Conservation (phyloP, 2,888 invertebrate species). For the Tolmerus cingulatus region DNA sequence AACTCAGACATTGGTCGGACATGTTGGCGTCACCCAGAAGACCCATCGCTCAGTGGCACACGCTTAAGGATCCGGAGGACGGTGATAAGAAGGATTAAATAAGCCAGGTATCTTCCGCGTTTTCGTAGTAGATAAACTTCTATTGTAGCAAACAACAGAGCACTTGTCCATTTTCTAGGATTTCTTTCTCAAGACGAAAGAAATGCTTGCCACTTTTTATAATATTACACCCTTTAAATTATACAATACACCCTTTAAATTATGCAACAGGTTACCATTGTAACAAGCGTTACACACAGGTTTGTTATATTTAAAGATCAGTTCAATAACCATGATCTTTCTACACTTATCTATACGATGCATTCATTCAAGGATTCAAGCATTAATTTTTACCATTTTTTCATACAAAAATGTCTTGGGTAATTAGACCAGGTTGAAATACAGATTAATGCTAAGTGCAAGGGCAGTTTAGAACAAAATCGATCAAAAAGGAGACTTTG, state of each 20-base stretch:
- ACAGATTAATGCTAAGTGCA: background rate
- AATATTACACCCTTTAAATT: background rate
- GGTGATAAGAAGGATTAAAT: slow-evolving; percentile 56
- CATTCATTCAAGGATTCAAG: background rate
- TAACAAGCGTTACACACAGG: background rate
- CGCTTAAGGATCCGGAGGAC: slow-evolving; percentile 96
- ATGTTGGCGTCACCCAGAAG: slow-evolving; percentile 99
- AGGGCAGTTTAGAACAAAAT: background rate
- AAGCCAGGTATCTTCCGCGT: slow-evolving; percentile 14
- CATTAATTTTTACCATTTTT: background rate
- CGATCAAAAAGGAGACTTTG: background rate
- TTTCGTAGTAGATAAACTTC: background rate
- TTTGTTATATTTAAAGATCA: background rate
- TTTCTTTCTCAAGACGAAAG: background rate
- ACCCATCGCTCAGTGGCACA: slow-evolving; percentile 99
- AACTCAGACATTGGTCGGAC: slow-evolving; percentile 99
- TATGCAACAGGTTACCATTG: background rate
- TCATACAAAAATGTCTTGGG: background rate
- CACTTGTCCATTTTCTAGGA: background rate
- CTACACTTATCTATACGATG: background rate
- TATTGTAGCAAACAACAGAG: background rate
- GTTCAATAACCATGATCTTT: background rate
- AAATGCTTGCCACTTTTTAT: background rate
- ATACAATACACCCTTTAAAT: background rate
- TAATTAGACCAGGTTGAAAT: background rate